phyloP scores from a whole-genome alignment of 1,140 invertebrate species.

The Babylonia areolata region DNA sequence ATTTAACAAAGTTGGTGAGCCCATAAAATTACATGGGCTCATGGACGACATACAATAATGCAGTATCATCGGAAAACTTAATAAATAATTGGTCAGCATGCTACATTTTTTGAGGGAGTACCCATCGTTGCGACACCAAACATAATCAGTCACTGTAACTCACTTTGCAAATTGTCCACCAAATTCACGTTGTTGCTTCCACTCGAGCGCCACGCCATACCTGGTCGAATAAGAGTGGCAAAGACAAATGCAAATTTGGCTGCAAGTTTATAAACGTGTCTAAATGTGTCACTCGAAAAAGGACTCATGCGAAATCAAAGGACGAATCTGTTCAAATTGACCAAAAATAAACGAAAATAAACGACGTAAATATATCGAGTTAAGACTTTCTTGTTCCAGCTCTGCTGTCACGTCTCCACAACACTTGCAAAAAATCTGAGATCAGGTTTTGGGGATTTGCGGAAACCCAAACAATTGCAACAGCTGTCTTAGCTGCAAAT shows the following conservation, averaged over 20 bases:
- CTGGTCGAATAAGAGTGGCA: conserved; percentile 13
- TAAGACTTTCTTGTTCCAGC: too few relatives aligned
- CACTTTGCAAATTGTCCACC: conserved; percentile 88
- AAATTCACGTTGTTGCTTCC: conserved; percentile 90
- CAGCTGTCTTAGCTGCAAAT: not conserved
- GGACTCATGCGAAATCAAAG: not conserved
- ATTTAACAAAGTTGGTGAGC: too few relatives aligned
- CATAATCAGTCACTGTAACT: too few relatives aligned
- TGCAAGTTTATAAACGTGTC: conserved; percentile 3
- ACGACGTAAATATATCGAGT: too few relatives aligned
- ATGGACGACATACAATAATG: too few relatives aligned
- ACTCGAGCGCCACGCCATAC: conserved; percentile 87
- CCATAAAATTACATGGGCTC: too few relatives aligned
- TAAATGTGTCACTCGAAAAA: not conserved
- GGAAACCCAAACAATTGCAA: not conserved
- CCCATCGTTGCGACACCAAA: too few relatives aligned
- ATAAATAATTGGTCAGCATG: too few relatives aligned
- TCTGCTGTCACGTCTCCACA: not conserved
- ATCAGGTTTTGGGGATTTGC: not conserved
- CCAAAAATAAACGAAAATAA: too few relatives aligned
- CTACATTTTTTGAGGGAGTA: too few relatives aligned
- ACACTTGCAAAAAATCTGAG: not conserved
- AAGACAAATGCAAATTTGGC: conserved; percentile 40
- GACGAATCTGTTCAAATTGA: too few relatives aligned
- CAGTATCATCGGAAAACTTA: too few relatives aligned